Conservation (phyloP, 1,140 invertebrate species). For the Bradysia coprophila region DNA sequence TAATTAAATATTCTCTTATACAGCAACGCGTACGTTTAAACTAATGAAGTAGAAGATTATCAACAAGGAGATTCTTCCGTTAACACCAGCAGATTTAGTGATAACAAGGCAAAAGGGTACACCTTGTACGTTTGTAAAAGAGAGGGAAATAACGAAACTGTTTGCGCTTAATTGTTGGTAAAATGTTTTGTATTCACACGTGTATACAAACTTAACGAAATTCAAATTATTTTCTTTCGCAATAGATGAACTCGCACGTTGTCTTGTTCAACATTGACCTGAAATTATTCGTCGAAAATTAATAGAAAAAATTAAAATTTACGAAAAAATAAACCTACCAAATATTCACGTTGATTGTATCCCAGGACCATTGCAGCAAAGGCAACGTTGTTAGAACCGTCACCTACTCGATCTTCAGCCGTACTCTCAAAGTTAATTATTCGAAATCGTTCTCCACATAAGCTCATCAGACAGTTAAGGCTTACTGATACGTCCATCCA, state of each 20-base stretch:
- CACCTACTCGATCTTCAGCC: not conserved
- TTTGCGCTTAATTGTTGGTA: too few species aligned
- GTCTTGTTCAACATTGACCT: not conserved
- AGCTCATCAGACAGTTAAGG: not conserved
- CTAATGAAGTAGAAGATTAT: too few species aligned
- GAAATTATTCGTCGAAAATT: not conserved
- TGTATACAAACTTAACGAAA: not conserved
- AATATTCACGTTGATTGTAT: not conserved
- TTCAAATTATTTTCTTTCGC: slow-evolving; percentile 1
- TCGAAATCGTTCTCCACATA: not conserved
- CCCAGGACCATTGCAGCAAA: not conserved
- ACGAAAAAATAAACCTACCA: not conserved
- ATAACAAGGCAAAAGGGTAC: too few species aligned
- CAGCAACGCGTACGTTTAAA: too few species aligned
- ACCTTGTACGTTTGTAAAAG: too few species aligned
- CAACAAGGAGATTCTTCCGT: too few species aligned
- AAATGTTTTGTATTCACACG: too few species aligned
- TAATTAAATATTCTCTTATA: too few species aligned
- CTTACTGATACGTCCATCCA: not conserved
- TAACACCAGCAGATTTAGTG: too few species aligned
- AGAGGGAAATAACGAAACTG: too few species aligned
- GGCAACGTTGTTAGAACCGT: not conserved
- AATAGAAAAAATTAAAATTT: not conserved
- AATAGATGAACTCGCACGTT: not conserved
- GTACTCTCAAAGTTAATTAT: not conserved